Evolutionary conservation across 2,113 vertebrate species (phyloP).

Genomic region (Crotalus tigris): DNA sequence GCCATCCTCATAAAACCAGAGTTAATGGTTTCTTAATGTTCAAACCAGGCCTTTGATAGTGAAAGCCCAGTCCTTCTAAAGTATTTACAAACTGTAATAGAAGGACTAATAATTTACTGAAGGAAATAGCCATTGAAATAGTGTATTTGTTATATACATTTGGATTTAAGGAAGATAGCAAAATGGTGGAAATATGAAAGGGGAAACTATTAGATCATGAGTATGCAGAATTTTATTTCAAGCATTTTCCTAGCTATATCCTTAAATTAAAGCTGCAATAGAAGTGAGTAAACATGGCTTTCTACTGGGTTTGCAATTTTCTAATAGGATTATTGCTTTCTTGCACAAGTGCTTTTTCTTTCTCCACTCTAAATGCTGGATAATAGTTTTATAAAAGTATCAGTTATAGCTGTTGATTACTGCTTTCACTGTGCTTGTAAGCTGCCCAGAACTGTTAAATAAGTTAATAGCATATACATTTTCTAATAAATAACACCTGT

Average conservation of each 20-base stretch:
- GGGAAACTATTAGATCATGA: not conserved
- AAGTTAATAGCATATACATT: not conserved
- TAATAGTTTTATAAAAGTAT: not conserved
- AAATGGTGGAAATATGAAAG: fast-evolving
- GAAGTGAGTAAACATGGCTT: not conserved
- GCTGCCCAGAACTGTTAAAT: not conserved
- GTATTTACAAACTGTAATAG: not conserved
- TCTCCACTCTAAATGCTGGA: not conserved
- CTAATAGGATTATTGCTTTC: slow-evolving; percentile 29
- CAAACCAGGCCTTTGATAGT: not conserved
- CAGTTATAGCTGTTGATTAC: not conserved
- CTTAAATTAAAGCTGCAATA: not conserved
- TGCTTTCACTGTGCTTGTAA: not conserved
- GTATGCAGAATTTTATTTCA: slow-evolving; percentile 35
- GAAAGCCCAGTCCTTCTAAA: not conserved
- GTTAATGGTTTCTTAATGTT: not conserved
- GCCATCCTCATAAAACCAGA: not conserved
- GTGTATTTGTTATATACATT: too few species aligned
- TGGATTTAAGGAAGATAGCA: not conserved
- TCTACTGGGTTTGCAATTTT: not conserved
- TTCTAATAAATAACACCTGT: not conserved
- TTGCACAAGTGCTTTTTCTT: slow-evolving; percentile 38
- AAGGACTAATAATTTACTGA: not conserved
- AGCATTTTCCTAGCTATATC: slow-evolving; percentile 33
- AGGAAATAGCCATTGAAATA: not conserved